These are phyloP conservation scores for Bolinopsis microptera DNA, from an alignment of 37 sponge, comb jelly and placozoan species.

Conservation along the genomic window DNA sequence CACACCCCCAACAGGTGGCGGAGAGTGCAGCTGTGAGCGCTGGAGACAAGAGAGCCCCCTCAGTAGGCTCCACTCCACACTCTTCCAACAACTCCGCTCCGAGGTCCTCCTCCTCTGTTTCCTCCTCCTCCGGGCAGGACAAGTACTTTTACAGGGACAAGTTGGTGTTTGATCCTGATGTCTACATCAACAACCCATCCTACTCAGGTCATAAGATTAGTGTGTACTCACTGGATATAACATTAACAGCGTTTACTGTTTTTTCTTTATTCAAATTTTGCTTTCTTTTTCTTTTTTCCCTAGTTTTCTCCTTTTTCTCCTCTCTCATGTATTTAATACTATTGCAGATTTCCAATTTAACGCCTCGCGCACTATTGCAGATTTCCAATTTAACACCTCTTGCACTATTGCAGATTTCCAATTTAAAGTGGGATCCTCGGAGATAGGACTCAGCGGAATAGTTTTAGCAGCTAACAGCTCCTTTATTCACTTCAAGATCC, in stretches of 20 bases:
- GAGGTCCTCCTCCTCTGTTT: neutral
- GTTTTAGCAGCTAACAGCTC: conserved; percentile 21
- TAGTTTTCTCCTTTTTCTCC: too few relatives aligned
- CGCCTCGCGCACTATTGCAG: too few relatives aligned
- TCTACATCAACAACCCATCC: neutral
- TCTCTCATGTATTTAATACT: too few relatives aligned
- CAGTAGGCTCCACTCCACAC: neutral
- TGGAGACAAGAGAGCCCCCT: too few relatives aligned
- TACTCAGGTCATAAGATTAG: neutral
- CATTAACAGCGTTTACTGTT: too few relatives aligned
- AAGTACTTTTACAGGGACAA: neutral
- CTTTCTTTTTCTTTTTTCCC: too few relatives aligned
- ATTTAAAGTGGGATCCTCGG: neutral
- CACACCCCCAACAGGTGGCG: too few relatives aligned
- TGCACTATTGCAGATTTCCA: neutral
- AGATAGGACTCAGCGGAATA: neutral
- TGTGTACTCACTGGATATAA: too few relatives aligned
- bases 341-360: too few relatives aligned
- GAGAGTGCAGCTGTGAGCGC: too few relatives aligned
- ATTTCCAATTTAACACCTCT: too few relatives aligned
- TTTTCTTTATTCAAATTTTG: too few relatives aligned
- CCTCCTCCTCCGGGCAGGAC: neutral
- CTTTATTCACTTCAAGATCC: conserved; percentile 24
- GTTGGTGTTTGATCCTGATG: neutral
- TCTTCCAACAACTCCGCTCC: neutral